Percentiles rank a stretch among this genome's conserved stretches.
These are phyloP conservation scores for Linnaemya tessellans DNA, from an alignment of 2,888 invertebrate species.

Conservation along the genomic window DNA sequence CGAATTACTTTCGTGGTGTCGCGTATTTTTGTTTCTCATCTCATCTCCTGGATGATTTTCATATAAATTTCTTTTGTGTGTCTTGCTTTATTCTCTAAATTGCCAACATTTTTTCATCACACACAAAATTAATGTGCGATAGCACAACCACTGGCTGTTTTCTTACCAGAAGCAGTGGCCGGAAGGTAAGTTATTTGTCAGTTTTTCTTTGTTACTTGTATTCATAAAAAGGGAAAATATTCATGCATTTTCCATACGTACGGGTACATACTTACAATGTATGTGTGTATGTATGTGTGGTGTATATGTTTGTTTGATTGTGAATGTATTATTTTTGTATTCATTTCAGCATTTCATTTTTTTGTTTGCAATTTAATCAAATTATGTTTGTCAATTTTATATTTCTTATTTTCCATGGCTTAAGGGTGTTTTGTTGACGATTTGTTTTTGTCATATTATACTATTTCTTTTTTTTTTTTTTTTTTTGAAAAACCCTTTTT, in stretches of 20 bases:
- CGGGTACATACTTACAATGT: not conserved
- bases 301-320: not conserved
- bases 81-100: slow-evolving; percentile 57
- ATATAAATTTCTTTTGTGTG: slow-evolving; percentile 8
- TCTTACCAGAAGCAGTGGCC: slow-evolving; percentile 83
- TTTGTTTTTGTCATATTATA: slow-evolving; percentile 11
- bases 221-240: not conserved
- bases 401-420: slow-evolving; percentile 9
- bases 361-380: slow-evolving; percentile 51
- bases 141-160: slow-evolving; percentile 89
- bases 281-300: not conserved
- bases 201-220: slow-evolving; percentile 4
- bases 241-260: too few relatives aligned
- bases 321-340: not conserved
- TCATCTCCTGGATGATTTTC: slow-evolving; percentile 21
- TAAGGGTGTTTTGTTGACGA: slow-evolving; percentile 33
- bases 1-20: slow-evolving; percentile 2
- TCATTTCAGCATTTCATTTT: not conserved
- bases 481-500: slow-evolving; percentile 12
- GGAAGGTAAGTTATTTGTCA: slow-evolving; percentile 80
- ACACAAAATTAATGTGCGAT: slow-evolving; percentile 86
- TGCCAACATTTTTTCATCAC: slow-evolving; percentile 71
- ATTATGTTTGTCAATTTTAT: slow-evolving; percentile 41
- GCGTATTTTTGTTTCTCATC: slow-evolving; percentile 4
- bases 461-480: not conserved